A percentile compares a stretch with the other conserved stretches of the same genome.
These are phyloP conservation scores for Malaclemys terrapin DNA, from an alignment of 2,113 vertebrate species.

Conservation along the genomic window DNA sequence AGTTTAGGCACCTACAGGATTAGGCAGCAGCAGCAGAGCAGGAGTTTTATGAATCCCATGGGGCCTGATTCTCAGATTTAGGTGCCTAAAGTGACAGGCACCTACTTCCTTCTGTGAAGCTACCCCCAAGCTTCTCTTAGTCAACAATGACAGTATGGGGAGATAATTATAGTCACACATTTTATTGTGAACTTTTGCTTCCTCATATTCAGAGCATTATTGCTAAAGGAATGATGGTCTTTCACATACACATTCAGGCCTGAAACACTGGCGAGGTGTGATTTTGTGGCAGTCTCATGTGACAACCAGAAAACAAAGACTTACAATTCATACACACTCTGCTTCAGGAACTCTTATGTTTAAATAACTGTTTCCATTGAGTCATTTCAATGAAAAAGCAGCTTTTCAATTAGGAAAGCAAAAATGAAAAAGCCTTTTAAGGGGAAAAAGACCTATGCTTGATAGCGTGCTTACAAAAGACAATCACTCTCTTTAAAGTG, in stretches of 20 bases:
- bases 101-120: neutral
- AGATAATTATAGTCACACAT: neutral
- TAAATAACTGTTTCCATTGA: neutral
- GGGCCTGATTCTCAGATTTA: neutral
- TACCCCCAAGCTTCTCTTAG: neutral
- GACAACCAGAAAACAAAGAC: neutral
- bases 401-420: neutral
- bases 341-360: neutral
- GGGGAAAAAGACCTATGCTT: neutral
- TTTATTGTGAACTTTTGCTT: neutral
- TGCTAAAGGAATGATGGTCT: neutral
- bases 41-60: neutral
- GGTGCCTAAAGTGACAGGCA: neutral
- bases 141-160: neutral
- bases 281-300: neutral
- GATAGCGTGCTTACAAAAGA: neutral
- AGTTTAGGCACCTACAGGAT: neutral
- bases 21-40: neutral
- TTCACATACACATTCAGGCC: neutral
- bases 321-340: neutral
- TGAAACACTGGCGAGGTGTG: neutral
- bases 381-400: neutral
- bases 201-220: neutral
- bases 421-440: neutral
- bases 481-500: neutral